phyloP scores from a whole-genome alignment of 2,888 invertebrate species.

The Heteromurus nitidus region DNA sequence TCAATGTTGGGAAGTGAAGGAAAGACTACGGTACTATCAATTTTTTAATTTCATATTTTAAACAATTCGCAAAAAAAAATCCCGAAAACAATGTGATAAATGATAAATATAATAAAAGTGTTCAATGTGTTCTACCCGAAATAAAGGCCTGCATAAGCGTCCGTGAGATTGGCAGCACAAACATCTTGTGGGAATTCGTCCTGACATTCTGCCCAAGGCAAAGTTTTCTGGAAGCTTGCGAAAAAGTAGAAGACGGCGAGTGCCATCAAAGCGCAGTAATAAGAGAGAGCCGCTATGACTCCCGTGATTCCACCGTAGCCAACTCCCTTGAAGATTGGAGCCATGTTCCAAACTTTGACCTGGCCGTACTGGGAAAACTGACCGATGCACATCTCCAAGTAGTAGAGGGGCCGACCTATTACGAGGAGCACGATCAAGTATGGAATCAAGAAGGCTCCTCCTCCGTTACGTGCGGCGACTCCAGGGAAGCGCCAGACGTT shows the following conservation, averaged over 20 bases:
- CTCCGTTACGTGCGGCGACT: conserved; percentile 44
- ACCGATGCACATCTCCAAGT: conserved; percentile 77
- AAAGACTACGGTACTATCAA: conserved; percentile 71
- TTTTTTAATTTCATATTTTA: too few species aligned
- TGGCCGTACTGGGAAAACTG: conserved; percentile 78
- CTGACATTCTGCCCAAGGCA: conserved; percentile 64
- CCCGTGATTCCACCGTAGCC: conserved; percentile 77
- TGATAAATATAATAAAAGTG: too few species aligned
- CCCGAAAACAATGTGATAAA: too few species aligned
- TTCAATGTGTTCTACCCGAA: too few species aligned
- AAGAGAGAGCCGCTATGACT: conserved; percentile 81
- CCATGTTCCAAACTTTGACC: conserved; percentile 80
- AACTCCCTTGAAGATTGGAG: conserved; percentile 81
- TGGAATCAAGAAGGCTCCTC: conserved; percentile 74
- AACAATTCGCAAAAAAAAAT: too few species aligned
- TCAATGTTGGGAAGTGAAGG: conserved; percentile 64
- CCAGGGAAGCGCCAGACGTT: conserved; percentile 75
- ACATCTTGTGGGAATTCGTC: not conserved
- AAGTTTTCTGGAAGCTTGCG: conserved; percentile 80
- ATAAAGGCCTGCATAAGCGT: too few species aligned
- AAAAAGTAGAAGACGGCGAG: conserved; percentile 81
- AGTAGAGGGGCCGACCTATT: conserved; percentile 76
- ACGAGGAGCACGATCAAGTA: conserved; percentile 74
- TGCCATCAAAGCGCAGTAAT: conserved; percentile 75
- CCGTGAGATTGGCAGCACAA: too few species aligned